Evolutionary conservation across 2,113 vertebrate genomes (phyloP), one percentile per base, ranked within the genome.

Genomic region (Raja brachyura): DNA sequence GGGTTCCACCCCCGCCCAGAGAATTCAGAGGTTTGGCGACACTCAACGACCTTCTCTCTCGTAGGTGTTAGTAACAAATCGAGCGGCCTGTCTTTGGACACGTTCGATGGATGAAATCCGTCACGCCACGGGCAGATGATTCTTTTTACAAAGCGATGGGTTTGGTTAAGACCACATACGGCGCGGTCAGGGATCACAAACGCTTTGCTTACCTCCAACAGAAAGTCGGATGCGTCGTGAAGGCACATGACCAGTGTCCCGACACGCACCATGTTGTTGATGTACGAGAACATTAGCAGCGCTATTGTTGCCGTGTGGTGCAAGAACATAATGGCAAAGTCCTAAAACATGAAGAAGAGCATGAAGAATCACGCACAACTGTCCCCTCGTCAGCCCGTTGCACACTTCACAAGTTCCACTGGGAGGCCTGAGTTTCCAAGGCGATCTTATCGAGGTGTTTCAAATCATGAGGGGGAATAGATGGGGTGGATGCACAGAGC

Each of bases 231-330:
- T 11, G 94, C 96, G 61, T 99, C 99, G 0, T 99, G 98, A 94
- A 99, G 97, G 95, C 98, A 98, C 93, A 99, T 96, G 94, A 97
- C 96, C 95, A 99, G 96, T 75, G 97, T 97, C 94, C 98, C 99
- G 93, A 98, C 97, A 94, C 98, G 97, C 88, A 96, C 97, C 98
- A 99, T 97, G 95, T 99, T 99, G 96, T 98, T 98, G 94, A 99
- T 96, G 9, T 99, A 99, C 63, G 99, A 99, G 95, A 99, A 97
- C 93, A 95, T 96, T 95, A 99, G 96, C 95, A 99, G 96, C 88
- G 95, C 97, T 95, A 99, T 95, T 88, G 97, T 76, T 94, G 97
- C 94, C 95, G 98, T 93, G 48, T 99, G 99, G 96, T 99, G 99
- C 94, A 98, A 96, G 95, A 98, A 98, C 98, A 99, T 99, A 94